Evolutionary conservation across 2,797 vertebrate genomes (phyloP), one percentile per base, ranked within the genome.

Genomic region (Anomalospiza imberbis): DNA sequence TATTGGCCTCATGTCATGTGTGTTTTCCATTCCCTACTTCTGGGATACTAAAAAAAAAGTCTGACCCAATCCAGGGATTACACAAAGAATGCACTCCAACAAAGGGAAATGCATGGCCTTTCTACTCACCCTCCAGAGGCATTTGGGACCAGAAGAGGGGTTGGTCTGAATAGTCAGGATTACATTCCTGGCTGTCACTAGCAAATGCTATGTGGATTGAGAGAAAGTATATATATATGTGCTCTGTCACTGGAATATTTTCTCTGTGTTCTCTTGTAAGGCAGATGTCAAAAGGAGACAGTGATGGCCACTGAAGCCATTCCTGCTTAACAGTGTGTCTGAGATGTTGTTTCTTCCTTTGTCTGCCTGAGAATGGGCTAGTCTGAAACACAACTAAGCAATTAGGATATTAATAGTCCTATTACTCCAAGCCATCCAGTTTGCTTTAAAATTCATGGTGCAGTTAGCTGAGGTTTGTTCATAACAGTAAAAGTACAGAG

Each of bases 11-110:
- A 13, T 68, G 34, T 93, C 89, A 92, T 75, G 79, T 91, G 87
- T 73, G 91, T 78, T 92, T 92, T 71, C 76, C 89, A 92, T 84
- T 91, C 73, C 76, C 42, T 66, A 67, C 77, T 94, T 76, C 55
- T 84, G 71, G 76, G 70, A 81, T 55, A 40, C 73, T 53, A 61
- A 86, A 95, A 96, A 96, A 94, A 93, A 79, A 67, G 57, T 48
- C 82, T 91, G 85, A 80, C 78, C 84, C 84, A 72, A 79, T 91
- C 91, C 88, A 53, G 70, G 94, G 95, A 91, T 97, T 96, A 96
- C 76, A 81, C 2, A 5, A 93, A 96, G 89, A 97, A 97, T 97
- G 85, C 2, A 1, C 44, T 87, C 76, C 75, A 82, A 96, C 96
- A 96, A 96, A 96, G 88, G 50, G 86, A 95, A 94, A 55, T 1